A percentile compares a stretch with the other conserved stretches of the same genome.
Conservation (phyloP, 2,797 vertebrate species). For the Channallabes apus region DNA sequence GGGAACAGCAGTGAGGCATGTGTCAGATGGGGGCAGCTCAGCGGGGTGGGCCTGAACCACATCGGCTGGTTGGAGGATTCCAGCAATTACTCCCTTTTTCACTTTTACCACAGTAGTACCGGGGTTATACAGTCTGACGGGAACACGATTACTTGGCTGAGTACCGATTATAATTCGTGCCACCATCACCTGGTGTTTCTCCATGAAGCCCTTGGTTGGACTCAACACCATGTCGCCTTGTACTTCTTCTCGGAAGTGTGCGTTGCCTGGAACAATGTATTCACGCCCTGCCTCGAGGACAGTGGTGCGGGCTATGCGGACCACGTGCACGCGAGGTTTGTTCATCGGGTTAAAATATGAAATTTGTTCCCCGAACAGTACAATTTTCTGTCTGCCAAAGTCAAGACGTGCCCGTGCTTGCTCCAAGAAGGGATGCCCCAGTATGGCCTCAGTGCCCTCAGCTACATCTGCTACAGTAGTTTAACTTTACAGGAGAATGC, state of each 20-base stretch:
- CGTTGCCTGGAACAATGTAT: no score
- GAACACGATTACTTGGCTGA: no score
- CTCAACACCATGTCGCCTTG: no score
- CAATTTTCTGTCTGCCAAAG: neutral
- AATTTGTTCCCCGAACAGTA: constrained; percentile 31
- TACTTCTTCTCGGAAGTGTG: no score
- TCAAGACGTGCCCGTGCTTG: constrained; percentile 2
- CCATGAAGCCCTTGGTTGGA: no score
- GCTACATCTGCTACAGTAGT: no score
- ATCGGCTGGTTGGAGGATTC: constrained; percentile 33
- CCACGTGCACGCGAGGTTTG: neutral
- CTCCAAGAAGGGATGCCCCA: no score
- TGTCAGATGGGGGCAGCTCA: fast-evolving
- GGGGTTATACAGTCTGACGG: constrained; percentile 43
- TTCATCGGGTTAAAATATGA: neutral
- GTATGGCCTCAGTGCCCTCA: no score
- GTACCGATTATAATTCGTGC: no score
- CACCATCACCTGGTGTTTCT: no score
- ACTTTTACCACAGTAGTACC: constrained; percentile 21
- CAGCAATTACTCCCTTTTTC: constrained; percentile 33
- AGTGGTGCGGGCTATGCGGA: neutral
- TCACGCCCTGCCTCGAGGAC: neutral
- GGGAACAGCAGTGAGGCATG: constrained; percentile 3
- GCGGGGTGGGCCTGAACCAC: neutral
- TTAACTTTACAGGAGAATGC: no score